Base-by-base conservation (phyloP, 2,113 vertebrate genomes). In the Apteryx owenii region DNA sequence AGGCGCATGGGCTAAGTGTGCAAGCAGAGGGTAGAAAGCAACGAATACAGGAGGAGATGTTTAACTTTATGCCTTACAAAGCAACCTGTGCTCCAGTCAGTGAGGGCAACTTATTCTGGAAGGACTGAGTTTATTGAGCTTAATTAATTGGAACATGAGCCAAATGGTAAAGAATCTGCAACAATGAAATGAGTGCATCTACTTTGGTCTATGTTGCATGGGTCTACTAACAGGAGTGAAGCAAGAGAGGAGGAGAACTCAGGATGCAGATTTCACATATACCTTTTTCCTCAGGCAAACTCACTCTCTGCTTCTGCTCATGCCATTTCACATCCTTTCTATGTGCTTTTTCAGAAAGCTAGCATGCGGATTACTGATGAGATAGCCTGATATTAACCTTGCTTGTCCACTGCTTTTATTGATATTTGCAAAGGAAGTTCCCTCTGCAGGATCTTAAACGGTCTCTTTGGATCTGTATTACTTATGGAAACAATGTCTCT, bases 231-330 rank as follows among this genome's bases (percentile, higher is more conserved):
- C 1, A 65, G 42, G 22, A 31, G 28, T 16, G 36, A 66, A 26
- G 46, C 48, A 12, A 20, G 56, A 61, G 56, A 46, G 48, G 7
- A 38, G 31, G 73, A 26, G n/a, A 81, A 0, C 69, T 51, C 17
- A 3, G 56, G 60, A 7, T 26, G 40, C 11, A 0, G 9, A 2
- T 69, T 64, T 76, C 46, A 38, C 51, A 17, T 25, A 0, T 0
- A 7, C 4, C 26, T 46, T 44, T 89, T 23, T 40, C 26, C 31
- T 88, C 58, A n/a, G 44, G 40, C 46, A 31, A 84, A 46, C 56
- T n/a, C 48, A 13, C 10, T 60, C 16, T 3, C 44, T 25, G 7
- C 5, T 62, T 6, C 72, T 85, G 21, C 54, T 69, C 3, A 0
- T 8, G 42, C n/a, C 44, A 1, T 42, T 69, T 36, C 70, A 8